Conservation (phyloP, 2,113 vertebrate genomes). For the Phrynocephalus versicolor region DNA sequence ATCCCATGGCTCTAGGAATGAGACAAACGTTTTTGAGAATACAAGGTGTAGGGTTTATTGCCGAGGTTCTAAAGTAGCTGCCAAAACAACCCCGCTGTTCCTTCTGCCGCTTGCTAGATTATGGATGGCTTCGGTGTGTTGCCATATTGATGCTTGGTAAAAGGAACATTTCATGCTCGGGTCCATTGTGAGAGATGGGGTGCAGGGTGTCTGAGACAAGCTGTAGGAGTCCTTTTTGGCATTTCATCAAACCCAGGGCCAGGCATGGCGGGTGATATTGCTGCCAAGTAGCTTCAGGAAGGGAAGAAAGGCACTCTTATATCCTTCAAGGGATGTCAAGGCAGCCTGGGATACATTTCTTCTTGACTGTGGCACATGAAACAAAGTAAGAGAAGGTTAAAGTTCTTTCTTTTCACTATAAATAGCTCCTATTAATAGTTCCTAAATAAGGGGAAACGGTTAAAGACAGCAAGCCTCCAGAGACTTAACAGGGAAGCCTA, state of each 20-base stretch:
- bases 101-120: neutral
- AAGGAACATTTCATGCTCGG: neutral
- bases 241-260: neutral
- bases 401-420: neutral
- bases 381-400: neutral
- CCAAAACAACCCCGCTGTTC: neutral
- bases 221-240: neutral
- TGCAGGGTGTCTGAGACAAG: neutral
- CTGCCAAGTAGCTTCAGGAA: neutral
- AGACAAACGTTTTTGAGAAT: neutral
- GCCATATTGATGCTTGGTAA: neutral
- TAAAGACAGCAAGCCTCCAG: neutral
- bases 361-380: neutral
- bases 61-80: neutral
- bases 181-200: neutral
- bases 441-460: constrained; percentile 16
- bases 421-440: neutral
- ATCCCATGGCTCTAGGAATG: too few relatives aligned
- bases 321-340: neutral
- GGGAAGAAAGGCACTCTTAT: neutral
- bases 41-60: neutral
- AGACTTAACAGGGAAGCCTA: neutral
- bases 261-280: too few relatives aligned
- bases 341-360: neutral
- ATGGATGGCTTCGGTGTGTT: neutral